These are phyloP conservation scores for Brachylomia viminalis DNA, from an alignment of 2,888 invertebrate species.

Conservation along the genomic window DNA sequence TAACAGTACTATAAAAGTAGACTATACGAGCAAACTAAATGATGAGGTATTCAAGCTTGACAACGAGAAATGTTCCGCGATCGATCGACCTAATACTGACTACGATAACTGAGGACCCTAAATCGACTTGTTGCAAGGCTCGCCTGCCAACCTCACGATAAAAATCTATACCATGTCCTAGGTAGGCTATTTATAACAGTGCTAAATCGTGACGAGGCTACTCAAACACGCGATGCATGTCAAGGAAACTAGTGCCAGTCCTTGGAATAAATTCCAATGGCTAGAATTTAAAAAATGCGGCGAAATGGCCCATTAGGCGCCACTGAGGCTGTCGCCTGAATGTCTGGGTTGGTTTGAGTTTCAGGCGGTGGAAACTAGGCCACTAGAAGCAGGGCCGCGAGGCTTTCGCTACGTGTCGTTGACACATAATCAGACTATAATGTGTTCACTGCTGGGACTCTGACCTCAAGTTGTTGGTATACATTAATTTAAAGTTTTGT, in stretches of 20 bases:
- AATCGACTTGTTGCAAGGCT: constrained; percentile 28
- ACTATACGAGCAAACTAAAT: not conserved
- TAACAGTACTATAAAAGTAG: not conserved
- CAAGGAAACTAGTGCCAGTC: constrained; percentile 59
- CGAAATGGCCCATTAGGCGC: constrained; percentile 9
- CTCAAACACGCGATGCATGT: constrained; percentile 66
- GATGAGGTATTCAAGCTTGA: not conserved
- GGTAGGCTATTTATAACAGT: constrained; percentile 32
- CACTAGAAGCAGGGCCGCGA: constrained; percentile 31
- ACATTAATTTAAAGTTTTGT: not conserved
- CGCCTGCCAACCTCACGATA: constrained; percentile 25
- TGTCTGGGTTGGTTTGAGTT: constrained; percentile 30
- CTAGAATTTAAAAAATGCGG: constrained; percentile 42
- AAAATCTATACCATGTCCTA: constrained; percentile 46
- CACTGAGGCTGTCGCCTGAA: constrained; percentile 28
- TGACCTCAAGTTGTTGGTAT: not conserved
- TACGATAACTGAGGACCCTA: not conserved
- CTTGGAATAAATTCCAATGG: constrained; percentile 56
- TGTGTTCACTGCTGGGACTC: too few species aligned
- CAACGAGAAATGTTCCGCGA: not conserved
- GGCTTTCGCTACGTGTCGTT: not conserved
- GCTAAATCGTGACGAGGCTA: constrained; percentile 59
- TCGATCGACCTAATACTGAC: constrained; percentile 18
- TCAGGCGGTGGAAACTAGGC: constrained; percentile 21
- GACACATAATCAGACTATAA: not conserved